Percentiles rank a stretch among this genome's conserved stretches.
Evolutionary conservation across 2,888 invertebrate species (phyloP).

Genomic region (Ectemnius continuus): DNA sequence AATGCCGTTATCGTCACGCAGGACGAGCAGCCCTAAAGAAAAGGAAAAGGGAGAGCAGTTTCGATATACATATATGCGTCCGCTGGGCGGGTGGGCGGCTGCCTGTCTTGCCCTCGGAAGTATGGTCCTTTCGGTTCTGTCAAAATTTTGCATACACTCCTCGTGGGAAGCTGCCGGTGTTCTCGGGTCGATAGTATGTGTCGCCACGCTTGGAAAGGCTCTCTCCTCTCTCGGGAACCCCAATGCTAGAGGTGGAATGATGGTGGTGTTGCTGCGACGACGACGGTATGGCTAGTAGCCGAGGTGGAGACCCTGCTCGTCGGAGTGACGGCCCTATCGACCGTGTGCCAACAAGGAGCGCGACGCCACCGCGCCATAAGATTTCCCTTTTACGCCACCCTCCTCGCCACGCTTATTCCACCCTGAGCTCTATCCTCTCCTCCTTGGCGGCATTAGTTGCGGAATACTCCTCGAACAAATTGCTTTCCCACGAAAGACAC

Average conservation of each 20-base stretch:
- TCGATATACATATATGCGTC: too few relatives aligned
- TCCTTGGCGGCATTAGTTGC: too few relatives aligned
- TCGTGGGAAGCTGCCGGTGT: constrained; percentile 45
- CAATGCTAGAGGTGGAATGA: constrained; percentile 46
- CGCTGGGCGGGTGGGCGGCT: too few relatives aligned
- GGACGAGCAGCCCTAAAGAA: not conserved
- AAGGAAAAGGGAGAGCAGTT: too few relatives aligned
- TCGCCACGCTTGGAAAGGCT: constrained; percentile 50
- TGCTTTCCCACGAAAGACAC: too few relatives aligned
- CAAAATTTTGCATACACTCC: constrained; percentile 57
- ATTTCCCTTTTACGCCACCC: constrained; percentile 45
- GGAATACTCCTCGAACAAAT: too few relatives aligned
- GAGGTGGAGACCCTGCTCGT: constrained; percentile 34
- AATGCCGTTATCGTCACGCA: not conserved
- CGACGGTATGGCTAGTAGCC: constrained; percentile 40
- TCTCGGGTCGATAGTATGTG: constrained; percentile 67
- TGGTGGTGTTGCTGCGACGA: constrained; percentile 33
- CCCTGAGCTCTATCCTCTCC: too few relatives aligned
- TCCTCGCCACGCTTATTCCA: too few relatives aligned
- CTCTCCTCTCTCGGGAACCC: constrained; percentile 52
- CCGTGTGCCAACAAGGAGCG: constrained; percentile 59
- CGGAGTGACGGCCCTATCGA: constrained; percentile 59
- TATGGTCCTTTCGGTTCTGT: constrained; percentile 25
- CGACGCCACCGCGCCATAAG: constrained; percentile 60
- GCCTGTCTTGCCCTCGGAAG: not conserved